Base-by-base conservation (phyloP, 2,888 invertebrate species). In the Amphipyra tragopoginis region DNA sequence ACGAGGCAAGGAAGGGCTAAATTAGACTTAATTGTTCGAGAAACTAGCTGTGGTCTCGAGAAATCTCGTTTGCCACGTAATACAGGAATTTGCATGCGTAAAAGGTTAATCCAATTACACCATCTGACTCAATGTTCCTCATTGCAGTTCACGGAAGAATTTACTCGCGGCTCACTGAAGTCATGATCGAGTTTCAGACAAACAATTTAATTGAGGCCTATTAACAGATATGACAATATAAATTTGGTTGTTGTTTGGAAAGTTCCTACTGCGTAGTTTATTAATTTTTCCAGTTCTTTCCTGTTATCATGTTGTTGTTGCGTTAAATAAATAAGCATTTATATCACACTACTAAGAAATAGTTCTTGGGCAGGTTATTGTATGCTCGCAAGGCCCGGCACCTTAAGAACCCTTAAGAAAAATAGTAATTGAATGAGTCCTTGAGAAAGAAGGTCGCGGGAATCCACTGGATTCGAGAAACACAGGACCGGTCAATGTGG, bases 141-240 rank as follows among this genome's bases (percentile, higher is more conserved):
- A 73, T 60, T 80, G 82, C 84, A 84, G 85, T 91, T 90, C 90
- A 82, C 86, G 88, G 91, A 91, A 90, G 85, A 86, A 82, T 85
- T 85, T 77, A 68, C 69, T 65, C 60, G 56, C 51, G 53, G 54
- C 50, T 57, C 64, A 57, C 62, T 68, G 75, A 21, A 67, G 48
- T 66, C 58, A 63, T 75, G 83, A 82, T 86, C 75, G 58, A 66
- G 79, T 87, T 88, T 75, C 86, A 82, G 80, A 83, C 81, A 85
- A 83, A 82, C 80, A 80, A 62, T 74, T 79, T 72, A 52, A 77
- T 78, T 77, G 50, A 64, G 55, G 55, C 66, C 63, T 56, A 58
- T 58, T 75, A 56, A 43, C n/a, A 39, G 47, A 21, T 26, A 49
- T 55, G n/a, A 49, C 34, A 40, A 36, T 42, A 47, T 33, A 15